phyloP scores from a whole-genome alignment of 2,888 invertebrate species.

The Eupithecia abbreviata region DNA sequence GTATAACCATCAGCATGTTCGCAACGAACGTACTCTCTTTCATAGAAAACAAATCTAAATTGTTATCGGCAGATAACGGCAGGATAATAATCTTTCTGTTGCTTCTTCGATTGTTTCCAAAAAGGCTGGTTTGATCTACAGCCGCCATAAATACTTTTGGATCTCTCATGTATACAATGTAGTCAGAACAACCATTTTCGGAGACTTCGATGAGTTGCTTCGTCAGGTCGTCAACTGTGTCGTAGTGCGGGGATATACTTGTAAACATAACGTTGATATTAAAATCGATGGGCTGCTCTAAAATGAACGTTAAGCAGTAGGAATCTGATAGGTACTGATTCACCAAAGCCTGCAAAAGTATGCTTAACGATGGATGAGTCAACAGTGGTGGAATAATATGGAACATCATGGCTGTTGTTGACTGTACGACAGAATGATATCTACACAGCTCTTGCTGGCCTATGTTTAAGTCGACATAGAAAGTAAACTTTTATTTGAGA shows the following conservation, averaged over 20 bases:
- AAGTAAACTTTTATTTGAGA: slow-evolving; percentile 3
- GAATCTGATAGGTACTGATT: slow-evolving; percentile 61
- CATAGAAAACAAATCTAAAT: slow-evolving; percentile 60
- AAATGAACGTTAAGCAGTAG: slow-evolving; percentile 67
- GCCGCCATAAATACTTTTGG: slow-evolving; percentile 67
- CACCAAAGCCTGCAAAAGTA: slow-evolving; percentile 65
- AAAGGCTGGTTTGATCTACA: slow-evolving; percentile 68
- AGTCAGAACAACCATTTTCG: slow-evolving; percentile 79
- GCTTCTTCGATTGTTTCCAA: slow-evolving; percentile 71
- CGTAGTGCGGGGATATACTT: slow-evolving; percentile 51
- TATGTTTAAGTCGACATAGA: background rate
- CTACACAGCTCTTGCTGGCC: background rate
- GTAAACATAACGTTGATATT: slow-evolving; percentile 51
- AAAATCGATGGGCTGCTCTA: slow-evolving; percentile 57
- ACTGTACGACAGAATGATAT: slow-evolving; percentile 3
- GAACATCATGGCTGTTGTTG: slow-evolving; percentile 30
- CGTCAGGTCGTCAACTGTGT: slow-evolving; percentile 48
- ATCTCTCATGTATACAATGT: slow-evolving; percentile 66
- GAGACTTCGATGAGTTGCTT: slow-evolving; percentile 61
- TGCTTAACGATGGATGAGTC: slow-evolving; percentile 55
- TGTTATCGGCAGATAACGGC: slow-evolving; percentile 48
- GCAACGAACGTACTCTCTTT: slow-evolving; percentile 64
- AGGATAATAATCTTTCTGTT: slow-evolving; percentile 74
- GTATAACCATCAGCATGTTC: slow-evolving; percentile 64
- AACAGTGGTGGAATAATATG: slow-evolving; percentile 30